Conservation (phyloP, 2,113 vertebrate genomes). For the Trogon surrucura region DNA sequence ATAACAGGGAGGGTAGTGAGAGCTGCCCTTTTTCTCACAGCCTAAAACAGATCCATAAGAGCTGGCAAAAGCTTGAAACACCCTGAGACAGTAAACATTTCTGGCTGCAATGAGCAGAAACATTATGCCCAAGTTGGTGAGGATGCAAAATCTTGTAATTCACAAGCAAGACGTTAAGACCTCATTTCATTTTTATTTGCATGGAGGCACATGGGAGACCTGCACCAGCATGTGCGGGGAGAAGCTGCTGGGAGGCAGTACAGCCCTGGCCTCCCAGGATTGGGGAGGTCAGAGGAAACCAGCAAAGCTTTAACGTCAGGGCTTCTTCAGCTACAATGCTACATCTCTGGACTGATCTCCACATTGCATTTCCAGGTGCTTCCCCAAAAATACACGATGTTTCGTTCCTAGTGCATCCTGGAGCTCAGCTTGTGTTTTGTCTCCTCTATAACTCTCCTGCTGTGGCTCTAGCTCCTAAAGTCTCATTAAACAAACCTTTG, state of each 20-base stretch:
- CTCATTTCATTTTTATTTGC: not conserved
- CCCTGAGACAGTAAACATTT: not conserved
- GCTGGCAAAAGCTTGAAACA: not conserved
- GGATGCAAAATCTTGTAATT: not conserved
- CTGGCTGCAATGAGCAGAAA: not conserved
- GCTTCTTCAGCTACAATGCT: not conserved
- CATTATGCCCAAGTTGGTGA: not conserved
- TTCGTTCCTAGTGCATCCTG: not conserved
- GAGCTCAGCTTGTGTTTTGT: not conserved
- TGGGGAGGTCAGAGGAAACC: not conserved
- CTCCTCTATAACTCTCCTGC: not conserved
- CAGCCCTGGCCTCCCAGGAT: not conserved
- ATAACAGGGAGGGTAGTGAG: not conserved
- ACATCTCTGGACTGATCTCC: not conserved
- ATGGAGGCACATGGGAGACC: fast-evolving
- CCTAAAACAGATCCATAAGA: not conserved
- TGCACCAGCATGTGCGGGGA: fast-evolving
- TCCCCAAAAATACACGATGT: not conserved
- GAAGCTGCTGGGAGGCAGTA: fast-evolving
- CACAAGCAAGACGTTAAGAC: not conserved
- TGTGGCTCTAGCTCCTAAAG: not conserved
- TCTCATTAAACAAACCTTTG: slow-evolving; percentile 51
- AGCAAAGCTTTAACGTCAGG: fast-evolving
- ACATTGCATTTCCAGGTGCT: not conserved
- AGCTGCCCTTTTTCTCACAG: not conserved